Evolutionary conservation across 2,797 vertebrate species (phyloP), one percentile per base, ranked within the genome.

Genomic region (Lerista edwardsae): DNA sequence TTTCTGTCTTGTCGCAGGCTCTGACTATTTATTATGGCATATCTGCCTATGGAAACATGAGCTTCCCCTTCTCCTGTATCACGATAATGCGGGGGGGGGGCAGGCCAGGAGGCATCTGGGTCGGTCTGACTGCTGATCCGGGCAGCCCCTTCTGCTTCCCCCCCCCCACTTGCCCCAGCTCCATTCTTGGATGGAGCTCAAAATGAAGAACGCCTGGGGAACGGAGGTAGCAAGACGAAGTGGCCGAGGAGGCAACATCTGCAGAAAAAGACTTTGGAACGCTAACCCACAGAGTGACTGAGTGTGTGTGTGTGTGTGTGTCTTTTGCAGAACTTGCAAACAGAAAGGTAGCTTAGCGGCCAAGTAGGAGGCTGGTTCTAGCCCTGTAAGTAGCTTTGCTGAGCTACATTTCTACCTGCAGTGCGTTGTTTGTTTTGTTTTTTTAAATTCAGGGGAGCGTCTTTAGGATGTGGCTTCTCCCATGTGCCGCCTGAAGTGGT

Each of bases 1-100:
- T 76, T 34, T 61, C 36, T 51, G 23, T 36, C 64, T 81, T 34
- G 1, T 47, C n/a, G 31, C 39, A 62, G 41, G 15, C 31, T 61
- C 65, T 41, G 75, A 69, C 80, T 85, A 75, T 85, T 85, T 75
- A 80, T 80, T 85, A 61, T 64, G 64, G n/a, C 67, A 23, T 29
- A 41, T 14, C 27, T 47, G 17, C 17, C 12, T 15, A 2, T 21
- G 23, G 17, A 29, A 71, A 31, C 8, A 19, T 9, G 39, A 72
- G 51, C 57, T 23, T 47, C 29, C 68, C 71, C 41, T 41, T 57
- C 44, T 74, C 27, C 51, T 55, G 51, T 59, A 4, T 69, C 64
- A 44, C 11, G 36, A 11, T 44, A 6, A 67, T n/a, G n/a, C n/a
- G n/a, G n/a, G n/a, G 29, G 27, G 62, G 11, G 57, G 27, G 11